Conservation (phyloP, 2,797 vertebrate species). For the Falco columbarius region DNA sequence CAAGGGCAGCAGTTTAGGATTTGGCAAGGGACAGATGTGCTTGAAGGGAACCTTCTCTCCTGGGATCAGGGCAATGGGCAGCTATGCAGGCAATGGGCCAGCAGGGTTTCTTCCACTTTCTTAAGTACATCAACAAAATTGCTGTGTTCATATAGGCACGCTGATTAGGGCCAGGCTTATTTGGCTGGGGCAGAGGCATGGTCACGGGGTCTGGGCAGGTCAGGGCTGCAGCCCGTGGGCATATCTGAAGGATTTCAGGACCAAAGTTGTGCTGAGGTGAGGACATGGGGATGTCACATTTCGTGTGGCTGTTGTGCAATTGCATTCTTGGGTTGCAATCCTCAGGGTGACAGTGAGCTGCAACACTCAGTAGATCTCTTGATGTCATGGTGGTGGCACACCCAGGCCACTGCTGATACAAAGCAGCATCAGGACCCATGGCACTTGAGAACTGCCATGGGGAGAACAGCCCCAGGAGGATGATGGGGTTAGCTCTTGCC, state of each 20-base stretch:
- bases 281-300: neutral
- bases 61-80: neutral
- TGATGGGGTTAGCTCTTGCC: neutral
- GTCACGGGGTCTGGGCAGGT: neutral
- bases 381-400: neutral
- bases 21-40: neutral
- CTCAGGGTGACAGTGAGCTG: neutral
- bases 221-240: neutral
- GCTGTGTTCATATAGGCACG: neutral
- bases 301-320: neutral
- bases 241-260: neutral
- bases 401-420: neutral
- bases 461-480: rapidly evolving
- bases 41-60: neutral
- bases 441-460: neutral
- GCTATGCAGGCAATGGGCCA: neutral
- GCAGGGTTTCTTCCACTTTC: neutral
- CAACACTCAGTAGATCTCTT: neutral
- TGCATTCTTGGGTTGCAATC: neutral
- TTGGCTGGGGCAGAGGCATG: neutral
- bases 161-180: neutral
- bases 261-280: rapidly evolving
- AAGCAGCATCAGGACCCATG: neutral
- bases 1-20: neutral
- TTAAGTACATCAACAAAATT: neutral